Percentiles rank a stretch among this genome's conserved stretches.
These are phyloP conservation scores for Chironomus tepperi DNA, from an alignment of 1,140 invertebrate genomes.

Conservation along the genomic window DNA sequence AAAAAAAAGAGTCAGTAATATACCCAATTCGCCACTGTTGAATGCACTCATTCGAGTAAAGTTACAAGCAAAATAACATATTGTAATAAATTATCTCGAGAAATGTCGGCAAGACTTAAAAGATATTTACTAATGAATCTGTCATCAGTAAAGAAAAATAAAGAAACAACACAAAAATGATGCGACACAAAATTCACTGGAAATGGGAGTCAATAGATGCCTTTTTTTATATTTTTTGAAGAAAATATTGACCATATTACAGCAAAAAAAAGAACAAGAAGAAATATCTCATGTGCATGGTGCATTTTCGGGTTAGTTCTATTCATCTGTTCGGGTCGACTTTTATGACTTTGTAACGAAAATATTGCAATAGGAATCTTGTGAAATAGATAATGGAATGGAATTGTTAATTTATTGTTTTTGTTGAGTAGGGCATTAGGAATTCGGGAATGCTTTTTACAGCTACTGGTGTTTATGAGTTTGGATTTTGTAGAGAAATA, in stretches of 20 bases:
- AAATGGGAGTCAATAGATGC: not conserved
- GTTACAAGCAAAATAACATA: not conserved
- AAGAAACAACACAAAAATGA: conserved; percentile 17
- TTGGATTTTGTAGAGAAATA: too few species aligned
- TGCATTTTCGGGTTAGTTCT: too few species aligned
- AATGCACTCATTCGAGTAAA: not conserved
- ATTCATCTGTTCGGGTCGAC: too few species aligned
- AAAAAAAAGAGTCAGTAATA: not conserved
- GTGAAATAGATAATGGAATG: too few species aligned
- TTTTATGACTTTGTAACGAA: too few species aligned
- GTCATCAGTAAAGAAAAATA: conserved; percentile 10
- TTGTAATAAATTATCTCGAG: conserved; percentile 20
- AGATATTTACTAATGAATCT: conserved; percentile 21
- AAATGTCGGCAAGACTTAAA: not conserved
- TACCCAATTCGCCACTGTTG: not conserved
- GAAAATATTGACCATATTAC: conserved; percentile 9
- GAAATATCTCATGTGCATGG: too few species aligned
- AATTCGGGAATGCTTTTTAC: too few species aligned
- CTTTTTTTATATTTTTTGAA: not conserved
- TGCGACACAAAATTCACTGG: not conserved
- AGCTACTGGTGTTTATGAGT: too few species aligned
- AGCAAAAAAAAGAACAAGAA: not conserved
- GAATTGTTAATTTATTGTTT: too few species aligned
- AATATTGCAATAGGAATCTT: too few species aligned
- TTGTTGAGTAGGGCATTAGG: too few species aligned